Evolutionary conservation across 2,888 invertebrate genomes (phyloP).

Genomic region (Pharmacophagus antenor): DNA sequence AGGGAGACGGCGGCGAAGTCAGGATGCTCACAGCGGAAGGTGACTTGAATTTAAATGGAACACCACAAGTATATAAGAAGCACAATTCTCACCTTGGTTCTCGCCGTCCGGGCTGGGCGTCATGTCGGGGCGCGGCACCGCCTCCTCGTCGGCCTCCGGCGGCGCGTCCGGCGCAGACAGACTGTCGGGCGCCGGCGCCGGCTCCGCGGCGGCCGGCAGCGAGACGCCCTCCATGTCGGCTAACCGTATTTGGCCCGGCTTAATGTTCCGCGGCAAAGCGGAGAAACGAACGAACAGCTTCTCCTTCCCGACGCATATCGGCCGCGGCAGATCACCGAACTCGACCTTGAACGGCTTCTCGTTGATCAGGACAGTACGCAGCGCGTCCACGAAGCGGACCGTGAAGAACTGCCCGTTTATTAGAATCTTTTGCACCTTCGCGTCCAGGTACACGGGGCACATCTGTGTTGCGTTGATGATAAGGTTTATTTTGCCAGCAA

Average conservation of each 20-base stretch:
- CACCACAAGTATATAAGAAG: conserved; percentile 11
- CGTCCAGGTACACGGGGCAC: conserved; percentile 90
- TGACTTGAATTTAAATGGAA: neutral
- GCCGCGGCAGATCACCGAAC: conserved; percentile 91
- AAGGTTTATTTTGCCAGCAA: conserved; percentile 91
- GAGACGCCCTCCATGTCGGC: conserved; percentile 85
- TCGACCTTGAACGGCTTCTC: conserved; percentile 89
- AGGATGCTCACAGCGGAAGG: neutral
- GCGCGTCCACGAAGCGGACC: conserved; percentile 89
- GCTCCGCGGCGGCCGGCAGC: conserved; percentile 43
- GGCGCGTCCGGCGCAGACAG: conserved; percentile 18
- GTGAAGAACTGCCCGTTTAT: conserved; percentile 87
- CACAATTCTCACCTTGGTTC: conserved; percentile 65
- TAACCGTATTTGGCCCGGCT: conserved; percentile 86
- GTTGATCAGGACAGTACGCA: conserved; percentile 89
- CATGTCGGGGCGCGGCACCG: conserved; percentile 45
- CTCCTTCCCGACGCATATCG: conserved; percentile 86
- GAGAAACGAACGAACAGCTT: conserved; percentile 92
- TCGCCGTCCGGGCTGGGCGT: conserved; percentile 66
- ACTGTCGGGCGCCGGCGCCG: conserved; percentile 38
- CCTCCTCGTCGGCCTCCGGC: conserved; percentile 41
- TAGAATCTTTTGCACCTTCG: conserved; percentile 89
- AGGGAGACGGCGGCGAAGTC: too few species aligned
- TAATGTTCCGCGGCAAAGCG: conserved; percentile 86
- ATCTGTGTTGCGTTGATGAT: conserved; percentile 90